These are phyloP conservation scores for Macrosteles quadrilineatus DNA, from an alignment of 1,140 invertebrate species.

Conservation along the genomic window DNA sequence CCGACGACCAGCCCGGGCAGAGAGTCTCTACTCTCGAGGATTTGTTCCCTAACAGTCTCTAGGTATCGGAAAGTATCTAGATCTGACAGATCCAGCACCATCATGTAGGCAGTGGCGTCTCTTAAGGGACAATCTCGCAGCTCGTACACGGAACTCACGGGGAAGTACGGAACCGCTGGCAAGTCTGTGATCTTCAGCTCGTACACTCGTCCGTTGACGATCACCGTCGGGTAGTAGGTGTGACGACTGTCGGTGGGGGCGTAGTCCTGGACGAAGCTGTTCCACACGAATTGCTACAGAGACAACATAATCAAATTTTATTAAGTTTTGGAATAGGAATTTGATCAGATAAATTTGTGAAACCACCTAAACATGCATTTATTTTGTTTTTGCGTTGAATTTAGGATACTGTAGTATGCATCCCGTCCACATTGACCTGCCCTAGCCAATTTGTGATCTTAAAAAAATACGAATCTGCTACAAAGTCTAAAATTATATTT, in stretches of 20 bases:
- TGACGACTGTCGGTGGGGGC: constrained; percentile 71
- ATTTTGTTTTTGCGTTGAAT: too few species aligned
- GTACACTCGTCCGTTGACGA: constrained; percentile 82
- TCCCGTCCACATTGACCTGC: too few species aligned
- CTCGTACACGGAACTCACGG: constrained; percentile 78
- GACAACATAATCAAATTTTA: too few species aligned
- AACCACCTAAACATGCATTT: too few species aligned
- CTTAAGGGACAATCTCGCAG: constrained; percentile 81
- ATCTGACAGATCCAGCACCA: constrained; percentile 90
- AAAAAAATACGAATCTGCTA: too few species aligned
- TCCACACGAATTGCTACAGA: constrained; percentile 81
- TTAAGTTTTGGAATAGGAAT: too few species aligned
- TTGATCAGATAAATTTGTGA: too few species aligned
- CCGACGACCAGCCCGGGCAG: constrained; percentile 90
- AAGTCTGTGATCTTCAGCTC: constrained; percentile 85
- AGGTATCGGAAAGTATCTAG: constrained; percentile 88
- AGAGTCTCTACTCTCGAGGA: constrained; percentile 85
- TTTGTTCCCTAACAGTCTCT: constrained; percentile 86
- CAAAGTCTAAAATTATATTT: too few species aligned
- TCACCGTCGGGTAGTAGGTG: constrained; percentile 79
- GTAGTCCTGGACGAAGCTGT: constrained; percentile 80
- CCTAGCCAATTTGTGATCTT: too few species aligned
- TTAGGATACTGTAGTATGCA: too few species aligned
- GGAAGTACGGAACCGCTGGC: constrained; percentile 83
- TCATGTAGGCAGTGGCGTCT: constrained; percentile 86